Evolutionary conservation across 2,113 vertebrate genomes (phyloP), one percentile per base, ranked within the genome.

Genomic region (Cyanoramphus novaezelandiae): DNA sequence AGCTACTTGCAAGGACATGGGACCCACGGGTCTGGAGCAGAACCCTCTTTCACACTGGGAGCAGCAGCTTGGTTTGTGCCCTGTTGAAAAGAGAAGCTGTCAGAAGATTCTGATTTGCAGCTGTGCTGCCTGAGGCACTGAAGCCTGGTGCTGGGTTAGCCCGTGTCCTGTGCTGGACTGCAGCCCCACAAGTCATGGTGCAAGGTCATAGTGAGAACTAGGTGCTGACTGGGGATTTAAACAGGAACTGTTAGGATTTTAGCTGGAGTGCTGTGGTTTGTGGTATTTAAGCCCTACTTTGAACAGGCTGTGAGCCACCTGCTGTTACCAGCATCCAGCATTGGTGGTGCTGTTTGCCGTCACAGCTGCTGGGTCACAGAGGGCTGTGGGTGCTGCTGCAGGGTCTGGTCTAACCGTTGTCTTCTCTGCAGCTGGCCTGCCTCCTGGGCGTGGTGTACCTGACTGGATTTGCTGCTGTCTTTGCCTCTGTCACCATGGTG

Each of bases 401-500:
- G 18, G 8, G 5, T 64, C 39, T 71, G 50, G 16, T 44, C 39
- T 93, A 70, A 95, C 79, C 1, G 3, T 25, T 7, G 11, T 5
- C 25, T 67, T 77, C 76, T 50, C 52, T n/a, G 17, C 96, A 99
- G 99, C 97, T 99, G 41, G 98, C 99, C 72, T 99, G 99, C 89
- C 98, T 99, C 95, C 97, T 99, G 69, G 98, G 99, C 0, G 95
- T 99, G 87, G 97, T 99, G 29, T 99, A 99, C 78, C 97, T 99
- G 88, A 99, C 99, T 1, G 98, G 99, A 18, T 98, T 99, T 6
- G 98, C 99, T 0, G 97, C 99, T 16, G 95, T 99, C 41, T 98
- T 99, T 12, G 97, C 98, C 46, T 98, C 98, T 0, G 97, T 98
- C 9, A 93, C 98, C 0, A 94, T 99, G 29, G 93, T 99, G 47